Percentiles rank a stretch among this genome's conserved stretches.
These are phyloP conservation scores for Microtus ochrogaster DNA, from an alignment of 2,113 vertebrate species.

Conservation along the genomic window DNA sequence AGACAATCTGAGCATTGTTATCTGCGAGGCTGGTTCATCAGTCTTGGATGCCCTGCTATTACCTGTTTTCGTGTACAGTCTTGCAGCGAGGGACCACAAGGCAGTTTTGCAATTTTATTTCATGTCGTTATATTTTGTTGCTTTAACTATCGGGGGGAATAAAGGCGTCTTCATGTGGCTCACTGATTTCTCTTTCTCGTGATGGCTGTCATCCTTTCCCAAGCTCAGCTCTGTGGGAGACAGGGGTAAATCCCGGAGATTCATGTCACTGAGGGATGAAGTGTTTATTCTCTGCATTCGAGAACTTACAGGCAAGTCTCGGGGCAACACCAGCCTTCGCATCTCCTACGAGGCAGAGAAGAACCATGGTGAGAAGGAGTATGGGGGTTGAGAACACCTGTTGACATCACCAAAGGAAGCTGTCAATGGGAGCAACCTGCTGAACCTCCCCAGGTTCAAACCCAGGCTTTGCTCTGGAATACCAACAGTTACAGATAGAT, in stretches of 20 bases:
- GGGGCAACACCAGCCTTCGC: conserved; percentile 57
- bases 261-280: neutral
- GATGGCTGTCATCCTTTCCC: conserved; percentile 36
- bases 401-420: neutral
- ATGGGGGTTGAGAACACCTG: accelerated
- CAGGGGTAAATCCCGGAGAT: conserved; percentile 45
- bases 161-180: conserved; percentile 55
- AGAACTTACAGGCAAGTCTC: conserved; percentile 64
- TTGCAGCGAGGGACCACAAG: neutral
- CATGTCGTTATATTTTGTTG: conserved; percentile 52
- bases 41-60: neutral
- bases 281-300: conserved; percentile 58
- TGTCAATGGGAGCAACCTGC: neutral
- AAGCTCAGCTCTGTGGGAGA: conserved; percentile 49
- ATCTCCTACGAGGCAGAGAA: conserved; percentile 53
- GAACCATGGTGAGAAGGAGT: neutral
- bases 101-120: conserved; percentile 50
- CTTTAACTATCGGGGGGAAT: conserved; percentile 72
- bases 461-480: neutral
- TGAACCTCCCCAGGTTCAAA: neutral
- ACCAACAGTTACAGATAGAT: neutral
- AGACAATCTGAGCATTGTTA: neutral
- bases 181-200: conserved; percentile 68
- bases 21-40: neutral
- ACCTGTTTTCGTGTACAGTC: neutral